Percentiles rank a stretch among this genome's conserved stretches.
Conservation (phyloP, 2,113 vertebrate genomes). For the Gnathonemus longibarbis region DNA sequence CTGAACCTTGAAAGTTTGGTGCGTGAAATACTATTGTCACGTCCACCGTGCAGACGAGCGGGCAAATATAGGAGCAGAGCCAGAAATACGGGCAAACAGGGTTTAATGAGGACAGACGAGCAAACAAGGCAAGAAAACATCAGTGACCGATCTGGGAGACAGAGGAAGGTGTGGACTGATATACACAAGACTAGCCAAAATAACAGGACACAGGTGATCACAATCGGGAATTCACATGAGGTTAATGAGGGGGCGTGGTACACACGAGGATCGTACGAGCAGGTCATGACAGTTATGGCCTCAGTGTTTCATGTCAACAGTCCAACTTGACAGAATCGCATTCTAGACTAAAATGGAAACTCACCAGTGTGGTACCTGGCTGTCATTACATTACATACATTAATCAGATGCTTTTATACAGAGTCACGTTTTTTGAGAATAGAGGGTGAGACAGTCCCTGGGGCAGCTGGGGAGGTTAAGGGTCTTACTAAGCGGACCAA, state of each 20-base stretch:
- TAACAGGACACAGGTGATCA: no score
- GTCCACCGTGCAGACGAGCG: no score
- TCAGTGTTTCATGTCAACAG: conserved; percentile 12
- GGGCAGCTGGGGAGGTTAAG: background rate
- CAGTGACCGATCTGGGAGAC: no score
- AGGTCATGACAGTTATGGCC: background rate
- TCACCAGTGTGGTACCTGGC: background rate
- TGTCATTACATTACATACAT: background rate
- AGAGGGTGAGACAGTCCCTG: background rate
- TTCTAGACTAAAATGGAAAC: background rate
- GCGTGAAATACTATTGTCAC: background rate
- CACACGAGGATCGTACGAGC: no score
- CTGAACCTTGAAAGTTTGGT: conserved; percentile 37
- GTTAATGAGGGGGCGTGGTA: no score
- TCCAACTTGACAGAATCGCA: conserved; percentile 9
- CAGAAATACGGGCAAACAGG: no score
- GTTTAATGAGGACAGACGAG: no score
- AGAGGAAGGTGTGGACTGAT: no score
- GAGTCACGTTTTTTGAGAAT: background rate
- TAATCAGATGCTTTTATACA: background rate
- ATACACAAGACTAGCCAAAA: no score
- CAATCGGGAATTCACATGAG: no score
- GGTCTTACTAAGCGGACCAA: background rate
- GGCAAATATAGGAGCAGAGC: no score
- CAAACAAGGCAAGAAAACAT: no score